A percentile compares a stretch with the other conserved stretches of the same genome.
These are phyloP conservation scores for Columba guinea DNA, from an alignment of 2,797 vertebrate genomes.

Conservation along the genomic window DNA sequence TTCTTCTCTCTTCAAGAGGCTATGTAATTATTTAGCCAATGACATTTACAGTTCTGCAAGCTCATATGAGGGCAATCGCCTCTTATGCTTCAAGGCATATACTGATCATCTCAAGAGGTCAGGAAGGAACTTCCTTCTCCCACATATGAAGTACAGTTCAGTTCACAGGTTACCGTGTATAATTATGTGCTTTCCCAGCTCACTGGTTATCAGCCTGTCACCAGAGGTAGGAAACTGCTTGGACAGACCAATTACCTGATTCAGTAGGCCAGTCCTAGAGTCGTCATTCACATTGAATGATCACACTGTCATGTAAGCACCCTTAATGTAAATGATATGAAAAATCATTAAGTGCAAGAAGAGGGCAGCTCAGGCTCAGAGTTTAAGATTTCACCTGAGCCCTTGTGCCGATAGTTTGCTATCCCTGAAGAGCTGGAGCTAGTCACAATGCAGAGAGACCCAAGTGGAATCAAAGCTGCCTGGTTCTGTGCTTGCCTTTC, in stretches of 20 bases:
- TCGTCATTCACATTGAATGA: neutral
- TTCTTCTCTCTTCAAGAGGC: conserved; percentile 43
- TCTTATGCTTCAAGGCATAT: conserved; percentile 40
- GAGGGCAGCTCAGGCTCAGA: neutral
- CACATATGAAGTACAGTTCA: neutral
- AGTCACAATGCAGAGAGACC: neutral
- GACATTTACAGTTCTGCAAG: conserved; percentile 45
- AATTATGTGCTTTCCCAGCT: neutral
- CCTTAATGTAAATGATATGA: neutral
- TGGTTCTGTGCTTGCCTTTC: neutral
- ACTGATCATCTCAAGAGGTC: conserved; percentile 40
- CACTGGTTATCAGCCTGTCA: neutral
- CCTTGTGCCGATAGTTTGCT: neutral
- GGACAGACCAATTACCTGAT: neutral
- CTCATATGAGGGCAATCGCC: neutral
- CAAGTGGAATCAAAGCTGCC: neutral
- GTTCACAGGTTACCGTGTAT: neutral
- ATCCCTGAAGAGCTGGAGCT: neutral
- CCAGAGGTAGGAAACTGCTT: conserved; percentile 8
- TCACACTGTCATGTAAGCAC: neutral
- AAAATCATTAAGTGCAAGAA: neutral
- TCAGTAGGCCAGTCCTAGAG: neutral
- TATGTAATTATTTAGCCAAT: conserved; percentile 49
- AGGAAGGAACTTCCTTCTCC: conserved; percentile 30
- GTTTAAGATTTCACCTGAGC: neutral